Evolutionary conservation across 23 tunicate genomes (phyloP).

Genomic region (Ascidia mentula): DNA sequence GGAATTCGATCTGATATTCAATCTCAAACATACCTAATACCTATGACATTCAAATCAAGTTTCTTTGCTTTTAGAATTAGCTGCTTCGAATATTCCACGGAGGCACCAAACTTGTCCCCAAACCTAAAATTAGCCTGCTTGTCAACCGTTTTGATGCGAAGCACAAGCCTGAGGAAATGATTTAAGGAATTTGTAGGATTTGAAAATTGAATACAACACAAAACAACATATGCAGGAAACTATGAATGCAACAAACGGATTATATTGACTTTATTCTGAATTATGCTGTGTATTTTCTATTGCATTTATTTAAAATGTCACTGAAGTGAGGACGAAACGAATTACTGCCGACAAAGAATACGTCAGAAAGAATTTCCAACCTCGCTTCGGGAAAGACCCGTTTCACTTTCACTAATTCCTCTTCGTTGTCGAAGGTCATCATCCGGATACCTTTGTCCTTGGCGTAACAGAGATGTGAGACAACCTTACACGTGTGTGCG

Average conservation of each 20-base stretch:
- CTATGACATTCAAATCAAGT: neutral
- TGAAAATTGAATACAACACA: too few species aligned
- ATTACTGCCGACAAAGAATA: too few species aligned
- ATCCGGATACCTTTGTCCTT: neutral
- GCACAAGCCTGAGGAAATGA: conserved; percentile 17
- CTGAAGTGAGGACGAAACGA: too few species aligned
- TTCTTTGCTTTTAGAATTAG: neutral
- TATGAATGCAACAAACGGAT: too few species aligned
- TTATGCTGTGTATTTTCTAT: too few species aligned
- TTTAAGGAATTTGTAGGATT: too few species aligned
- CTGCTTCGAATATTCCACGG: neutral
- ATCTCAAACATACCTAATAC: conserved; percentile 17
- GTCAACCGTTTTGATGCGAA: neutral
- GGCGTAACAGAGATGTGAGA: conserved; percentile 7
- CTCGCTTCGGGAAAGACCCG: neutral
- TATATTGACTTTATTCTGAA: too few species aligned
- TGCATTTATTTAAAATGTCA: too few species aligned
- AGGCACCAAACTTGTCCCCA: conserved; percentile 16
- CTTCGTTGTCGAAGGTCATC: conserved; percentile 26
- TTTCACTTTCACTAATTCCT: conserved; percentile 10
- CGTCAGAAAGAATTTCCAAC: neutral
- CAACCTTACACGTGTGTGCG: neutral
- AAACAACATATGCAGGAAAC: too few species aligned
- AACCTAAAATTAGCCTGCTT: neutral
- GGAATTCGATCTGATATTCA: too few species aligned